A percentile compares a stretch with the other conserved stretches of the same genome.
These are phyloP conservation scores for Cisticola juncidis DNA, from an alignment of 2,113 vertebrate species.

Conservation along the genomic window DNA sequence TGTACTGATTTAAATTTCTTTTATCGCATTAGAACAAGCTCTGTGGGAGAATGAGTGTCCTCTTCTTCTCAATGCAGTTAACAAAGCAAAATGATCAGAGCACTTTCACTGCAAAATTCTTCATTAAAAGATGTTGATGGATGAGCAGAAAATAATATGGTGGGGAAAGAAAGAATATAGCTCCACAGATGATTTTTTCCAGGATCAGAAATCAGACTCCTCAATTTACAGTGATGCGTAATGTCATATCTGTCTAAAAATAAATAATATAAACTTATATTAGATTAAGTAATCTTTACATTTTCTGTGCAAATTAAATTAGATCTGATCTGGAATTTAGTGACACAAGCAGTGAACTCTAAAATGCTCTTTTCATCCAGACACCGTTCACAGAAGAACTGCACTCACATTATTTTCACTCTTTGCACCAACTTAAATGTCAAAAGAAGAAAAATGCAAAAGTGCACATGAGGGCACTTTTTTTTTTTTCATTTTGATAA, in stretches of 20 bases:
- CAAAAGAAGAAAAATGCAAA: not conserved
- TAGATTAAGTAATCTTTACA: not conserved
- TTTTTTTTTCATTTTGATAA: not conserved
- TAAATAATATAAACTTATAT: not conserved
- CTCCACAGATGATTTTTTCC: not conserved
- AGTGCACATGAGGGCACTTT: not conserved
- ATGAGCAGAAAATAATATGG: not conserved
- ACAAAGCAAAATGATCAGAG: not conserved
- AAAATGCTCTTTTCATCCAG: conserved; percentile 11
- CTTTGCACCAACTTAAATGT: not conserved
- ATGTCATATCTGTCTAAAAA: not conserved
- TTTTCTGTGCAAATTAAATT: conserved; percentile 1
- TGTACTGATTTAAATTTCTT: not conserved
- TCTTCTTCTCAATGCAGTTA: not conserved
- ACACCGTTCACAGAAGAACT: not conserved
- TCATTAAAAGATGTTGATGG: not conserved
- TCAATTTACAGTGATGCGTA: not conserved
- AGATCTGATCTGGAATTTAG: conserved; percentile 13
- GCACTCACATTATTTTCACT: conserved; percentile 2
- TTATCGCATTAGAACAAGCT: not conserved
- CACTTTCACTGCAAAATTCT: not conserved
- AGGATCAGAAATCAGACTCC: not conserved
- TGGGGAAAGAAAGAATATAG: not conserved
- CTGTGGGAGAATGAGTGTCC: not conserved
- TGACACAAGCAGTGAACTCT: conserved; percentile 3